Evolutionary conservation across 2,888 invertebrate genomes (phyloP).

Genomic region (Conus canariensis): DNA sequence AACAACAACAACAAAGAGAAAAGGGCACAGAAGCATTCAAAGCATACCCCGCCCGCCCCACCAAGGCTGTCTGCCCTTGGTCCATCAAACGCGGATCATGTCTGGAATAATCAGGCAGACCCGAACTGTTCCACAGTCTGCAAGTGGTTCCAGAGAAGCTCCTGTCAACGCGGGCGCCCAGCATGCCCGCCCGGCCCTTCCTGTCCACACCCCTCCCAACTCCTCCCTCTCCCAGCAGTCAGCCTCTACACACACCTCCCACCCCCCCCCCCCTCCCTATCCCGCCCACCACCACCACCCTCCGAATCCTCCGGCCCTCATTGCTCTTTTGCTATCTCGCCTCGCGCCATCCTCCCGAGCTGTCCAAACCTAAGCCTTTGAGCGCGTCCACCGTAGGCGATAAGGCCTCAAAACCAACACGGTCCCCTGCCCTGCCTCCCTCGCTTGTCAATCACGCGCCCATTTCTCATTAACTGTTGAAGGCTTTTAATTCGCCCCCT

Average conservation of each 20-base stretch:
- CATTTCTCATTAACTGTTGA: constrained; percentile 59
- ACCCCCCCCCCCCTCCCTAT: not conserved
- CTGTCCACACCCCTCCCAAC: too few species aligned
- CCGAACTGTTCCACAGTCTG: constrained; percentile 20
- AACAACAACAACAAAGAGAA: not conserved
- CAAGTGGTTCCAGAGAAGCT: constrained; percentile 23
- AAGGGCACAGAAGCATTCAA: constrained; percentile 15
- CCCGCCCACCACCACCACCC: not conserved
- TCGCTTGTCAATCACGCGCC: constrained; percentile 55
- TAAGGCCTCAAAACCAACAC: constrained; percentile 60
- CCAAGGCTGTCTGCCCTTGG: constrained; percentile 27
- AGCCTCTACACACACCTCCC: not conserved
- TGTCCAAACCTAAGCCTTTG: constrained; percentile 50
- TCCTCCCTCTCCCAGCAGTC: too few species aligned
- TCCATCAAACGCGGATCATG: constrained; percentile 50
- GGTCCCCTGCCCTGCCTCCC: constrained; percentile 46
- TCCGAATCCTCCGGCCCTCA: constrained; percentile 23
- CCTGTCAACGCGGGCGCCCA: not conserved
- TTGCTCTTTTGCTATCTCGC: constrained; percentile 50
- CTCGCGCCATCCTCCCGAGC: constrained; percentile 33
- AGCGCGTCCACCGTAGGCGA: constrained; percentile 46
- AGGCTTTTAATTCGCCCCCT: constrained; percentile 52
- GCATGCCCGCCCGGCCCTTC: too few species aligned
- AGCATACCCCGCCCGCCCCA: not conserved
- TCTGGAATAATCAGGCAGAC: constrained; percentile 37